Percentiles rank a stretch among this genome's conserved stretches.
Evolutionary conservation across 2,888 invertebrate species (phyloP).

Genomic region (Sminthurides aquaticus): DNA sequence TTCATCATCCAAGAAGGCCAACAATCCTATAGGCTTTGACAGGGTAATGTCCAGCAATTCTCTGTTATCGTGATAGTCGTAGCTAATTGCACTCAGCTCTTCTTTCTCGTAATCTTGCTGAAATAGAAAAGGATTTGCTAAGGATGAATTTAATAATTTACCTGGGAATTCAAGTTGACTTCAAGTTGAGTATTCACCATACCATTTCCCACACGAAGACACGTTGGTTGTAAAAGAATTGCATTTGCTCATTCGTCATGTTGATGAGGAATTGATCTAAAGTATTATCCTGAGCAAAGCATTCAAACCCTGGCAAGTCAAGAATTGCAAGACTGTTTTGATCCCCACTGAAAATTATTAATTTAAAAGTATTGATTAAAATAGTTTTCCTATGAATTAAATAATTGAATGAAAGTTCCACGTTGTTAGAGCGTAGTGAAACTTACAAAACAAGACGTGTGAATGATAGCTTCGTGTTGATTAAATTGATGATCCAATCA

Average conservation of each 20-base stretch:
- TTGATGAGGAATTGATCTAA: constrained; percentile 84
- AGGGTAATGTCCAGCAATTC: constrained; percentile 79
- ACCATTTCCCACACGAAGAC: constrained; percentile 86
- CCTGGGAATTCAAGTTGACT: constrained; percentile 30
- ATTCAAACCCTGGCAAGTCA: constrained; percentile 90
- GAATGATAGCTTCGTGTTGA: constrained; percentile 75
- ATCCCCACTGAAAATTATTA: constrained; percentile 73
- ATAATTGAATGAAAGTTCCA: constrained; percentile 3
- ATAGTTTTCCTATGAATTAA: no score
- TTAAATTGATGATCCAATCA: constrained; percentile 78
- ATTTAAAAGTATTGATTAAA: constrained; percentile 32
- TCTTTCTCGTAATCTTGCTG: constrained; percentile 67
- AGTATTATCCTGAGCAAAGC: constrained; percentile 68
- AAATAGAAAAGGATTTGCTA: constrained; percentile 17
- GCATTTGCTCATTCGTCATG: constrained; percentile 83
- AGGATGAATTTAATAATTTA: neutral
- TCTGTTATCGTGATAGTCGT: constrained; percentile 81
- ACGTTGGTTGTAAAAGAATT: constrained; percentile 85
- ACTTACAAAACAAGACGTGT: constrained; percentile 80
- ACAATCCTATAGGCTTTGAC: constrained; percentile 71
- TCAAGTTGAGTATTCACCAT: constrained; percentile 24
- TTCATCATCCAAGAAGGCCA: constrained; percentile 80
- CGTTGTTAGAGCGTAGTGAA: neutral
- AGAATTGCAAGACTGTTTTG: constrained; percentile 70
- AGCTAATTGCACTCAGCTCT: constrained; percentile 60